These are phyloP conservation scores for Fistularia tabacaria DNA, from an alignment of 2,797 vertebrate species.

Conservation along the genomic window DNA sequence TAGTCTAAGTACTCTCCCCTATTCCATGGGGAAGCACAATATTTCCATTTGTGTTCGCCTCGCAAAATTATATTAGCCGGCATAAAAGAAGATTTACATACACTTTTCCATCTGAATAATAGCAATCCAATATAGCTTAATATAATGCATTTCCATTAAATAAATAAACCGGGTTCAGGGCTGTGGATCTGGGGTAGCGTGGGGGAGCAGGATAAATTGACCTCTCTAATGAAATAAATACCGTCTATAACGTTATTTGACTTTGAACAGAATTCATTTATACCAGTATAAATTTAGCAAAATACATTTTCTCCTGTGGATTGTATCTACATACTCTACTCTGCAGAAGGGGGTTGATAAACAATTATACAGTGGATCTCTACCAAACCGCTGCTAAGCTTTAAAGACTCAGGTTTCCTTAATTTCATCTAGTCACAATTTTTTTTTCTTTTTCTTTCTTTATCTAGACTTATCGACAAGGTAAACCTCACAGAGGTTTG, in stretches of 20 bases:
- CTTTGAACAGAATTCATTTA: constrained; percentile 65
- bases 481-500: constrained; percentile 77
- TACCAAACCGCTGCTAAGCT: constrained; percentile 73
- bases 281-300: constrained; percentile 82
- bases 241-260: constrained; percentile 64
- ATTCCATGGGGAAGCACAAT: constrained; percentile 32
- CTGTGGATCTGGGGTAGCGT: constrained; percentile 45
- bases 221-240: constrained; percentile 68
- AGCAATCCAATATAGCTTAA: constrained; percentile 55
- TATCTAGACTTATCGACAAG: constrained; percentile 37
- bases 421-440: constrained; percentile 53
- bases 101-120: constrained; percentile 40
- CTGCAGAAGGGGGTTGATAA: constrained; percentile 73
- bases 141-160: constrained; percentile 60
- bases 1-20: constrained; percentile 25
- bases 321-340: constrained; percentile 81
- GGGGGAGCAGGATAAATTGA: constrained; percentile 57
- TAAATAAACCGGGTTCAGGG: constrained; percentile 56
- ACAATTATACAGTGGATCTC: constrained; percentile 75
- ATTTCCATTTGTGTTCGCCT: constrained; percentile 50
- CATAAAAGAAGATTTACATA: constrained; percentile 59
- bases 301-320: constrained; percentile 76
- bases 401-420: constrained; percentile 69
- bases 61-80: constrained; percentile 61
- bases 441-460: constrained; percentile 19